Base-by-base conservation (phyloP, 2,888 invertebrate species). In the Heliconius cydno region DNA sequence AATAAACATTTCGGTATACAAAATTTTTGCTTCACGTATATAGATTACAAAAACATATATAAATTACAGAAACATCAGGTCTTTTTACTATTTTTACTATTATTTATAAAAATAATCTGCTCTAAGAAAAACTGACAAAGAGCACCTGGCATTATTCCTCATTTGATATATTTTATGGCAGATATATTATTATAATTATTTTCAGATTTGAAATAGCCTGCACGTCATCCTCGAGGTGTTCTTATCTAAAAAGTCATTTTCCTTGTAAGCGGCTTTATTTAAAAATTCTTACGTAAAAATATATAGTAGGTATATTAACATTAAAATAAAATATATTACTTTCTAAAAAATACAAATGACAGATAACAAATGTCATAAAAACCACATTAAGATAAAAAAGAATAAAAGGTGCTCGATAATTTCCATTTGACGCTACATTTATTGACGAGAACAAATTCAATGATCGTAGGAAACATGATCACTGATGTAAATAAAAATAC, bases 401-500 rank as follows among this genome's bases (percentile, higher is more conserved):
- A 63, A 25, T 41, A 41, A 70, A 41, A 70, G 0, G 2, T n/a
- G 25, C 2, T 70, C 12, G n/a, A 25, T 70, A 41, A 38, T n/a
- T 68, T 70, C 15, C 68, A 2, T 15, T 70, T 70, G n/a, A n/a
- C 25, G 38, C 22, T 70, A 70, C 41, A 70, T n/a, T n/a, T 41
- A 70, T 25, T 41, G 41, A 25, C 3, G 34, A 25, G 25, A 25
- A 41, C n/a, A 38, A 25, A 70, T 41, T 13, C 25, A 70, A 70
- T 70, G 13, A 70, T 41, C 25, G 68, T 25, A 41, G 25, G 68
- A 70, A 70, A 68, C 38, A 68, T 68, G 38, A 70, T 70, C 68
- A 70, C 25, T 70, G 68, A 41, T 70, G 68, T 70, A 70, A 70
- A 70, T 70, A 70, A 70, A 70, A 70, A 41, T 41, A 67, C 13